Evolutionary conservation across 2,888 invertebrate species (phyloP).

Genomic region (Saturnia japonica): DNA sequence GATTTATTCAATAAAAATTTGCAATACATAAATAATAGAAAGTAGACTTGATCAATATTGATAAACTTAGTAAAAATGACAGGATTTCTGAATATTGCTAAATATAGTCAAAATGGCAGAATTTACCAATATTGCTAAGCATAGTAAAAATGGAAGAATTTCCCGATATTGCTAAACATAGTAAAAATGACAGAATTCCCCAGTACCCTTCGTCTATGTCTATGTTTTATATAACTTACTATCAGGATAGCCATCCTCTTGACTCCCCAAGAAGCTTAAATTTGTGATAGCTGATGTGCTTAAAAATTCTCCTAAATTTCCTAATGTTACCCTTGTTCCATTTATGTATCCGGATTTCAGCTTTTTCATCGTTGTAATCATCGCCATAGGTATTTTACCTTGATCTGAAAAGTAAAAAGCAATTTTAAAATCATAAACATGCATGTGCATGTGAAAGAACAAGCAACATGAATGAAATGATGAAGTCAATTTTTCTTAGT

Average conservation of each 20-base stretch:
- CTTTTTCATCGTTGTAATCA: conserved; percentile 99
- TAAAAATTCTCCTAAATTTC: conserved; percentile 96
- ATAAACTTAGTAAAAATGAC: no score
- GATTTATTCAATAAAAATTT: no score
- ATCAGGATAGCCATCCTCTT: conserved; percentile 95
- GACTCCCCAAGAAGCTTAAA: conserved; percentile 96
- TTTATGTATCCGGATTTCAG: conserved; percentile 99
- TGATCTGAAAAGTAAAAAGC: conserved; percentile 84
- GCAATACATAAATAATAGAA: no score
- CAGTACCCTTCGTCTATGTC: no score
- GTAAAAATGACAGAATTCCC: no score
- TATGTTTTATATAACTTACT: conserved; percentile 77
- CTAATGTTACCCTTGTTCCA: conserved; percentile 98
- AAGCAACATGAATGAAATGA: conserved; percentile 16
- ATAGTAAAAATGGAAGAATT: no score
- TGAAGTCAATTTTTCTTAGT: conserved; percentile 9
- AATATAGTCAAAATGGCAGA: no score
- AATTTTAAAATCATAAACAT: neutral
- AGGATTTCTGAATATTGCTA: no score
- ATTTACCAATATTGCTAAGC: no score
- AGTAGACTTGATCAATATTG: no score
- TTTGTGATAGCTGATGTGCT: conserved; percentile 99
- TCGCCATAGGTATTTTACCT: conserved; percentile 94
- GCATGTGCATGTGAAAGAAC: neutral
- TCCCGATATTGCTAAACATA: no score